Percentiles rank a stretch among this genome's conserved stretches.
Evolutionary conservation across 2,888 invertebrate species (phyloP).

Genomic region (Drosophila cracens): DNA sequence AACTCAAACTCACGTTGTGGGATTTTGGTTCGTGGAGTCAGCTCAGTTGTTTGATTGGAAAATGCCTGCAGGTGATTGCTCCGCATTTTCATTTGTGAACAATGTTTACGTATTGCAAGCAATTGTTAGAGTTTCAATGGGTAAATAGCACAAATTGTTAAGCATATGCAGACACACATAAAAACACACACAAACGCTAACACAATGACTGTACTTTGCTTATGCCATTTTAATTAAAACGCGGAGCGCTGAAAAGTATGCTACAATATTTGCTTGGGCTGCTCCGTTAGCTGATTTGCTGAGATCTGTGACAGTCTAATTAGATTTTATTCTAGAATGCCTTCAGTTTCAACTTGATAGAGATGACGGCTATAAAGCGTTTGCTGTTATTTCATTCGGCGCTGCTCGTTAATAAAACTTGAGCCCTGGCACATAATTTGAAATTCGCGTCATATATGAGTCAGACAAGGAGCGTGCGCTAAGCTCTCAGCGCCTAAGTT

Average conservation of each 20-base stretch:
- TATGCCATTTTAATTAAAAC: constrained; percentile 41
- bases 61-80: constrained; percentile 76
- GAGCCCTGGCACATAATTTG: constrained; percentile 62
- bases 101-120: constrained; percentile 33
- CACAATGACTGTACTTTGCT: constrained; percentile 7
- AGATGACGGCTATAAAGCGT: constrained; percentile 32
- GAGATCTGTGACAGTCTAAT: constrained; percentile 50
- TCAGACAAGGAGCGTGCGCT: constrained; percentile 42
- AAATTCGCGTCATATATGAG: constrained; percentile 76
- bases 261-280: constrained; percentile 1
- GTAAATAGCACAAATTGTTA: constrained; percentile 29
- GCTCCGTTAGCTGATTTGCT: constrained; percentile 11
- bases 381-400: constrained; percentile 50
- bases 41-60: constrained; percentile 69
- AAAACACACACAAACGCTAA: not conserved
- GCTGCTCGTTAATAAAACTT: constrained; percentile 50
- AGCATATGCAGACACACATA: not conserved
- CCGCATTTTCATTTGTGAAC: constrained; percentile 69
- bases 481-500: constrained; percentile 45
- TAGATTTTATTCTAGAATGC: constrained; percentile 42
- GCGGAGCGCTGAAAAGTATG: constrained; percentile 8
- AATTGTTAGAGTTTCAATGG: constrained; percentile 45
- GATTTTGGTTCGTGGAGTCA: constrained; percentile 45
- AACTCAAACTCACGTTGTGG: constrained; percentile 45
- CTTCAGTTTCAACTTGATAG: constrained; percentile 10